Evolutionary conservation across 2,797 vertebrate genomes (phyloP).

Genomic region (Lepus oiostolus): DNA sequence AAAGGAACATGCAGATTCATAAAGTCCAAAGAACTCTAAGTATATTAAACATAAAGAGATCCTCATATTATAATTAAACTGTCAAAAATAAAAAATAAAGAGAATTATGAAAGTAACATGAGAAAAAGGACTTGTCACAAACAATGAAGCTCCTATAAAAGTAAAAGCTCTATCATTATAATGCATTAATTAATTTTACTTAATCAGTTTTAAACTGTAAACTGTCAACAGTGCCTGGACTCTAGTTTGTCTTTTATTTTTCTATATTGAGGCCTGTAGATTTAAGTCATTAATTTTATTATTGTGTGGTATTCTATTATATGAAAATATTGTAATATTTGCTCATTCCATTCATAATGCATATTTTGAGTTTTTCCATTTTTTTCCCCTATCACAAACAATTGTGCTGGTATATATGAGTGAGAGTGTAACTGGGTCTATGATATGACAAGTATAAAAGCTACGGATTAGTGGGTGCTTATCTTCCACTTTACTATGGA

Average conservation of each 20-base stretch:
- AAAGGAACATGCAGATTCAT: neutral
- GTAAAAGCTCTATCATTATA: neutral
- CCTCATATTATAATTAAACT: neutral
- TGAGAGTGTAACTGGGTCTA: neutral
- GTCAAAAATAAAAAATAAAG: neutral
- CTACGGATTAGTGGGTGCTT: neutral
- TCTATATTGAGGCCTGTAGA: neutral
- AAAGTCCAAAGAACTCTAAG: neutral
- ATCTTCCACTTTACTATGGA: neutral
- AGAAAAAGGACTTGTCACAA: neutral
- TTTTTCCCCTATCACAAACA: neutral
- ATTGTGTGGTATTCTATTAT: neutral
- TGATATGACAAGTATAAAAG: neutral
- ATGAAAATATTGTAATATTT: neutral
- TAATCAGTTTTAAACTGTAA: neutral
- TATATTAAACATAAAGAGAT: neutral
- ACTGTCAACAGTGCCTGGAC: neutral
- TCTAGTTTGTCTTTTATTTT: neutral
- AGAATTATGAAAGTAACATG: neutral
- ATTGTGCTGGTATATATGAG: neutral
- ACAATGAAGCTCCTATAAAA: neutral
- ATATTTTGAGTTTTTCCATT: neutral
- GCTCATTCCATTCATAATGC: neutral
- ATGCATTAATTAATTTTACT: constrained; percentile 2
- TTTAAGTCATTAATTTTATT: neutral